Conservation (phyloP, 1,140 invertebrate species). For the Brachionus asplanchnoidis region DNA sequence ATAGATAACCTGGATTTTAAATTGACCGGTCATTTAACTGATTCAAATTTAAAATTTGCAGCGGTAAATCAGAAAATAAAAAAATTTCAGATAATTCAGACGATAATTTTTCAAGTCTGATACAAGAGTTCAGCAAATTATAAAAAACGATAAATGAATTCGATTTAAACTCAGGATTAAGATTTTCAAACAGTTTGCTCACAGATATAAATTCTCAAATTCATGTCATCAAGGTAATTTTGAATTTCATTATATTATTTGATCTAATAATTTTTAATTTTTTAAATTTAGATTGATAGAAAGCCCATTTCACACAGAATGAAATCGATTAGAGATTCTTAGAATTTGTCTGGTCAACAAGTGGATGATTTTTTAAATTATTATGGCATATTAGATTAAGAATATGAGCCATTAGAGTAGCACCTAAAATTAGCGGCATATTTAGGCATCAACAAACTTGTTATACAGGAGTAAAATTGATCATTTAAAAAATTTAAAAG, state of each 20-base stretch:
- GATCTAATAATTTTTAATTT: not conserved
- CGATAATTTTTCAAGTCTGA: too few relatives aligned
- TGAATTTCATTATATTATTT: not conserved
- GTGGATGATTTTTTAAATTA: not conserved
- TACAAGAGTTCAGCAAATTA: too few relatives aligned
- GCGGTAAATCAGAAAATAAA: not conserved
- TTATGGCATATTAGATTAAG: not conserved
- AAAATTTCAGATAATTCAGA: too few relatives aligned
- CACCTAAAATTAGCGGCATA: not conserved
- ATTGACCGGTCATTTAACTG: not conserved
- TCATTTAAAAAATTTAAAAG: not conserved
- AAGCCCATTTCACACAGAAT: not conserved
- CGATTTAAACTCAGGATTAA: not conserved
- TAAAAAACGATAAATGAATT: too few relatives aligned
- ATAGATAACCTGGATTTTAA: not conserved
- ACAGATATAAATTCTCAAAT: not conserved
- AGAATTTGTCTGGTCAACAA: not conserved
- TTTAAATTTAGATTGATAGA: not conserved
- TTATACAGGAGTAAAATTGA: not conserved
- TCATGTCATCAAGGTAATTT: not conserved
- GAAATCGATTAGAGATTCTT: not conserved
- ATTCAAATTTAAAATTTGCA: not conserved
- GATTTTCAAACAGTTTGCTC: not conserved
- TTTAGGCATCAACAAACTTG: not conserved
- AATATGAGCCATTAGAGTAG: not conserved